Evolutionary conservation across 2,797 vertebrate species (phyloP).

Genomic region (Phataginus tetradactyla): DNA sequence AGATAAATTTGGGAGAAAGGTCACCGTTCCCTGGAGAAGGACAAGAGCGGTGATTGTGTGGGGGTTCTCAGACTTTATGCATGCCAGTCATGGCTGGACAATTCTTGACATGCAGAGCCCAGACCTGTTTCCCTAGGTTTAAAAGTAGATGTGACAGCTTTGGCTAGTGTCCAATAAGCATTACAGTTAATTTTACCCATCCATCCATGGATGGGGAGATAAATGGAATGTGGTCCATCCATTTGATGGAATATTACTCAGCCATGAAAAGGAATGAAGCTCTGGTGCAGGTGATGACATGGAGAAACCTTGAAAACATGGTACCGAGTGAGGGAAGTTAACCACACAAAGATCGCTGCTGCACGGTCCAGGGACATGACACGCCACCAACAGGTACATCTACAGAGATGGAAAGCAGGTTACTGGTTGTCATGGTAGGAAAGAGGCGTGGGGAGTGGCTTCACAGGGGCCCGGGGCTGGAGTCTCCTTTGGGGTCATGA

Average conservation of each 20-base stretch:
- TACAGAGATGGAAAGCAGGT: not conserved
- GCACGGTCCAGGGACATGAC: too few species aligned
- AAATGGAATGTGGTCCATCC: not conserved
- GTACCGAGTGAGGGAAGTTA: not conserved
- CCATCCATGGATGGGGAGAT: not conserved
- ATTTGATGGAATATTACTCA: not conserved
- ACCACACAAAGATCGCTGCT: too few species aligned
- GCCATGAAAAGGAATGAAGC: not conserved
- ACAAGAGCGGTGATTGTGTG: not conserved
- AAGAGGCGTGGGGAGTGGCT: too few species aligned
- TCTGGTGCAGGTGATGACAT: too few species aligned
- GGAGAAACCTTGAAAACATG: not conserved
- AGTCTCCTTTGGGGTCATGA: not conserved
- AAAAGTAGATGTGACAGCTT: too few species aligned
- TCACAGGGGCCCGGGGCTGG: accelerated
- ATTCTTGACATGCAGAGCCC: not conserved
- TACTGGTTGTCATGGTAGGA: too few species aligned
- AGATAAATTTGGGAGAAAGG: not conserved
- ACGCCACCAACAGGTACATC: not conserved
- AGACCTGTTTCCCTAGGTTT: not conserved
- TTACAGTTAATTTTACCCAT: not conserved
- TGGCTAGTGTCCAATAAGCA: not conserved
- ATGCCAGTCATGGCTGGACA: accelerated
- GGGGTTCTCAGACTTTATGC: not conserved
- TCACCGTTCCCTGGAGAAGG: not conserved